Conservation (phyloP, 1,140 invertebrate genomes). For the Rhopalosiphum maidis region DNA sequence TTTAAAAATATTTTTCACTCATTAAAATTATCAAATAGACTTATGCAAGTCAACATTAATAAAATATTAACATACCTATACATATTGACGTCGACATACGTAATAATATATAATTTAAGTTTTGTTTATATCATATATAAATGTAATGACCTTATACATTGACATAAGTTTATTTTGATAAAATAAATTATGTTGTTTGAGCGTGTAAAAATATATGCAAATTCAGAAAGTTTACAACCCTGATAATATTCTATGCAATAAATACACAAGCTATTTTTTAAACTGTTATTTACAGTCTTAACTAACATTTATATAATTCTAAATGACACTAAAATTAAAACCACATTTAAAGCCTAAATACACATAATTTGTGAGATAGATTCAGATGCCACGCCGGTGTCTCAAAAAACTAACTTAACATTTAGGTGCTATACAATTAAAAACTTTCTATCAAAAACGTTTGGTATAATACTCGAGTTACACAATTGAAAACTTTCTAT, state of each 20-base stretch:
- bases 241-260: not conserved
- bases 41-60: not conserved
- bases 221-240: not conserved
- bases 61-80: not conserved
- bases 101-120: no score
- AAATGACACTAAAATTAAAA: not conserved
- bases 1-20: not conserved
- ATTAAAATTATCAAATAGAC: not conserved
- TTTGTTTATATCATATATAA: no score
- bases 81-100: no score
- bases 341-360: not conserved
- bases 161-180: no score
- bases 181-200: no score
- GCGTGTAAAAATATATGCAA: no score
- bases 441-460: not conserved
- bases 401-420: not conserved
- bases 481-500: not conserved
- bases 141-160: no score
- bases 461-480: not conserved
- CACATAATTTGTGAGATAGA: not conserved
- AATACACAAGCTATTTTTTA: no score
- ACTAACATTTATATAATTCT: not conserved
- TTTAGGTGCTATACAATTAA: not conserved
- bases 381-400: not conserved
- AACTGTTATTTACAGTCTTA: no score